Evolutionary conservation across 2,797 vertebrate species (phyloP), one percentile per base, ranked within the genome.

Genomic region (Scomberomorus guttatus): DNA sequence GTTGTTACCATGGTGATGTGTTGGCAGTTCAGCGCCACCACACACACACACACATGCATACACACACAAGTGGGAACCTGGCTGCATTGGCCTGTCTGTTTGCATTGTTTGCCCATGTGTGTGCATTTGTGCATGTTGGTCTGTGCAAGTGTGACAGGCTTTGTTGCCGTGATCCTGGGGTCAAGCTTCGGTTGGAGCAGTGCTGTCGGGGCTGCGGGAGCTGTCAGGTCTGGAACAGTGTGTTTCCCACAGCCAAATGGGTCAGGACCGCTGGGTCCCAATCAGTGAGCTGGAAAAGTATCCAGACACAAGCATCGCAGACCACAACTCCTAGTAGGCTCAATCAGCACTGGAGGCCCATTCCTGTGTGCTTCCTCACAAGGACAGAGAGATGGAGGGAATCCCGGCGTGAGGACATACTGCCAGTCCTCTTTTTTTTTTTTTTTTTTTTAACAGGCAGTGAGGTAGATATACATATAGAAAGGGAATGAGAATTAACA

Each of bases 1-100:
- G 69, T 84, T 82, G 92, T 95, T 93, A 60, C 92, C 87, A 94
- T 94, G 90, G 93, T 82, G 79, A 93, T 60, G 32, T 68, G 67
- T 77, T 80, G 82, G 79, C 32, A 5, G 67, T 55, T 75, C 61
- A 77, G 32, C 50, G 42, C 64, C 62, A 65, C 72, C 59, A 67
- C 54, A 32, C 20, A 46, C 46, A 54, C 24, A 27, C 54, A 56
- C 54, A 27, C 48, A 55, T 20, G 57, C 8, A 51, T 54, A 73
- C 42, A 42, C 12, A 44, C 6, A 37, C 24, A 61, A 63, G 57
- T 39, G 63, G 42, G 57, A 67, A 72, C 66, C 63, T 65, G 67
- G 64, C 24, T 77, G 60, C 32, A 37, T 37, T 55, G 25, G 55
- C 32, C 50, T 71, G 52, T 72, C 61, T 65, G 32, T 85, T 46